Conservation (phyloP, 2,113 vertebrate species). For the Candoia aspera region DNA sequence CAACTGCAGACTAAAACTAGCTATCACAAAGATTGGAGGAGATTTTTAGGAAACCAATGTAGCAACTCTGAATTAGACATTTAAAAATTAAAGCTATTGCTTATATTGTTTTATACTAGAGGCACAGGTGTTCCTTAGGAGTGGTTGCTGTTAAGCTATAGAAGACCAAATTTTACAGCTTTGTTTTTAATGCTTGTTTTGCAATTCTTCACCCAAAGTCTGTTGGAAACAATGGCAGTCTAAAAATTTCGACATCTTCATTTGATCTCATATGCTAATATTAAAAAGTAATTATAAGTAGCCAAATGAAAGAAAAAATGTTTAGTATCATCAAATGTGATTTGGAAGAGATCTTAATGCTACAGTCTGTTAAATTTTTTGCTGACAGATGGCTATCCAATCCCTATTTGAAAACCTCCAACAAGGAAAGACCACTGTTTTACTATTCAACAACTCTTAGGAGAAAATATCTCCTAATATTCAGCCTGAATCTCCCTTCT, state of each 20-base stretch:
- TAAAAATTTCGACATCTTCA: background rate
- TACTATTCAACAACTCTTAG: background rate
- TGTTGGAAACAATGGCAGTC: background rate
- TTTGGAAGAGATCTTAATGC: background rate
- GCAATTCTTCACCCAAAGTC: background rate
- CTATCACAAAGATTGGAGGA: background rate
- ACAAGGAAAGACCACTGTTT: background rate
- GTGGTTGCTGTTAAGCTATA: background rate
- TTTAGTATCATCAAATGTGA: background rate
- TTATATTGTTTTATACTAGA: background rate
- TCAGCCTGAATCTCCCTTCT: background rate
- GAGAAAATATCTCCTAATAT: background rate
- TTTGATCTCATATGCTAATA: background rate
- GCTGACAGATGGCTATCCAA: background rate
- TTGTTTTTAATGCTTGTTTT: background rate
- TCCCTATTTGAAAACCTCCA: background rate
- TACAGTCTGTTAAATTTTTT: background rate
- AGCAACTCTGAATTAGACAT: background rate
- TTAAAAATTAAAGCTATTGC: background rate
- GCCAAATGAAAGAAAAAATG: background rate
- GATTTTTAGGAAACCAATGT: background rate
- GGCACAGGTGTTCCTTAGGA: background rate
- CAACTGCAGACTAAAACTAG: background rate
- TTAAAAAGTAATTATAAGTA: background rate
- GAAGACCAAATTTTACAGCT: background rate